phyloP scores from a whole-genome alignment of 2,888 invertebrate genomes.

The Ypsolopha sequella region DNA sequence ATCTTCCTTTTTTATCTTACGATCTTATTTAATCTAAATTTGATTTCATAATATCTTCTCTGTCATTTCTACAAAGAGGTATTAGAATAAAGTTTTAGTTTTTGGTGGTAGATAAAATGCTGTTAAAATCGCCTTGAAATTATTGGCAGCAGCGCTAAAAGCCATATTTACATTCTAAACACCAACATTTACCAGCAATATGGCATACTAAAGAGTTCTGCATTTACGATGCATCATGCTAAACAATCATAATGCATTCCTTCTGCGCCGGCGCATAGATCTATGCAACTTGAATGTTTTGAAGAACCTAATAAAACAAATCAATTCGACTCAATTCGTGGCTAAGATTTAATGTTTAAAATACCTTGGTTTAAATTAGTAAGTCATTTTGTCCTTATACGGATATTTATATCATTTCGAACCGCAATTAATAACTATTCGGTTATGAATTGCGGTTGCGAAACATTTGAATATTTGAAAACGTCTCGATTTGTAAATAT shows the following conservation, averaged over 20 bases:
- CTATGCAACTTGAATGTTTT: too few species aligned
- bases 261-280: neutral
- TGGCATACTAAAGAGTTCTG: constrained; percentile 24
- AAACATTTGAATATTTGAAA: neutral
- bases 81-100: too few species aligned
- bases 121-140: too few species aligned
- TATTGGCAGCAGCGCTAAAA: too few species aligned
- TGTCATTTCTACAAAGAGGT: too few species aligned
- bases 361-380: neutral
- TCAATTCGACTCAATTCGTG: constrained; percentile 7
- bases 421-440: neutral
- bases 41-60: too few species aligned
- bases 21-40: too few species aligned
- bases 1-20: too few species aligned
- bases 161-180: constrained; percentile 15
- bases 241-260: constrained; percentile 43
- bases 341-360: constrained; percentile 21
- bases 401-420: neutral
- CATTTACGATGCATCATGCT: constrained; percentile 38
- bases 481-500: neutral
- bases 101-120: too few species aligned
- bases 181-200: constrained; percentile 20
- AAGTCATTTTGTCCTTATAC: neutral
- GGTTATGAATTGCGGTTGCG: neutral
- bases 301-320: too few species aligned